Percentiles rank a stretch among this genome's conserved stretches.
phyloP scores from a whole-genome alignment of 2,797 vertebrate genomes.

The Eurystomus glaucurus region DNA sequence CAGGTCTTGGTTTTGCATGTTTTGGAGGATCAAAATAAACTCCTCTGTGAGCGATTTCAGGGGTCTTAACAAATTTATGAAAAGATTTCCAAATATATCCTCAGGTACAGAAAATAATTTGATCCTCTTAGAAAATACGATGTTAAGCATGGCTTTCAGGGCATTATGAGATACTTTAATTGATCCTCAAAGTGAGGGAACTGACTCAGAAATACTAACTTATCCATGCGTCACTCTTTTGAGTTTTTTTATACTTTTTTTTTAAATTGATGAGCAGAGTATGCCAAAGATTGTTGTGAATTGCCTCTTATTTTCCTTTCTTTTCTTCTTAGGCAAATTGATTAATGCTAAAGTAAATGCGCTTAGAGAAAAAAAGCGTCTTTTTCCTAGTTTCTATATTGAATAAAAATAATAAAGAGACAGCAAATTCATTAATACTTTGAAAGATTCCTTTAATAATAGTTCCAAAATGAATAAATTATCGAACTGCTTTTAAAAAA shows the following conservation, averaged over 20 bases:
- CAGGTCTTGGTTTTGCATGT: background rate
- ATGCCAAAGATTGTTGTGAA: background rate
- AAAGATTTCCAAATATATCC: background rate
- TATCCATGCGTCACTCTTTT: background rate
- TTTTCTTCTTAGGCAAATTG: background rate
- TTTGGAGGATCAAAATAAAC: background rate
- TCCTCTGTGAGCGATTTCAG: background rate
- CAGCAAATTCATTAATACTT: conserved; percentile 28
- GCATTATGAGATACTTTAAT: background rate
- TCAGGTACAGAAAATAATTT: conserved; percentile 10
- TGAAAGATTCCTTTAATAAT: conserved; percentile 6
- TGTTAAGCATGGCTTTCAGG: background rate
- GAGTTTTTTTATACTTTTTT: background rate
- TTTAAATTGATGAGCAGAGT: background rate
- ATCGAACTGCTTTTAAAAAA: conserved; percentile 14
- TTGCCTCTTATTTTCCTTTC: conserved; percentile 23
- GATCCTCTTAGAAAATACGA: background rate
- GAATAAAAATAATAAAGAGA: conserved; percentile 32
- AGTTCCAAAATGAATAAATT: conserved; percentile 6
- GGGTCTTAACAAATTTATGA: background rate
- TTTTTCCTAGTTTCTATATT: background rate
- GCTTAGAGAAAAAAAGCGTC: background rate
- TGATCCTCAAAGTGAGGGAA: background rate
- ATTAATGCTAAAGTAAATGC: conserved; percentile 22
- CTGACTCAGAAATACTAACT: conserved; percentile 10